Conservation (phyloP, 2,888 invertebrate species). For the Latrodectus hesperus region DNA sequence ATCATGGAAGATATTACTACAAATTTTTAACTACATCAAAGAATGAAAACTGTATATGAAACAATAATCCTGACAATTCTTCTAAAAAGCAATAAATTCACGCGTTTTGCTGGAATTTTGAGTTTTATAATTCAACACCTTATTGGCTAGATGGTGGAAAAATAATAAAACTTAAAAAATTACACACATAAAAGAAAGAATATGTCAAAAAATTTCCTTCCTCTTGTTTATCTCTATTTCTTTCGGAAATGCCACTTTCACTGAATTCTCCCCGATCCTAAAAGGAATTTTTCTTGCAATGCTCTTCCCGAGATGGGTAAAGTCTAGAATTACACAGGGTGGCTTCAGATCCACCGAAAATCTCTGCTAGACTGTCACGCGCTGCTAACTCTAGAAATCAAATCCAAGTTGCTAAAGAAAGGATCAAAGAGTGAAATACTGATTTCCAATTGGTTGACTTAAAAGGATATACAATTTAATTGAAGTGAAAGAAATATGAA, state of each 20-base stretch:
- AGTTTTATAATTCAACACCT: too few relatives aligned
- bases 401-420: not conserved
- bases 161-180: too few relatives aligned
- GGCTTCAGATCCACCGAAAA: conserved; percentile 7
- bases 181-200: too few relatives aligned
- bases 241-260: conserved; percentile 24
- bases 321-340: conserved; percentile 12
- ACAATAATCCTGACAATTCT: too few relatives aligned
- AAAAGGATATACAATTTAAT: conserved; percentile 38
- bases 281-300: conserved; percentile 40
- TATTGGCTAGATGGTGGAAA: too few relatives aligned
- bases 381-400: not conserved
- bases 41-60: too few relatives aligned
- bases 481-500: conserved; percentile 23
- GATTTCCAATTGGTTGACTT: conserved; percentile 22
- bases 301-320: conserved; percentile 54
- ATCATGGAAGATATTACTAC: too few relatives aligned
- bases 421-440: conserved; percentile 4
- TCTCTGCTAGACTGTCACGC: conserved; percentile 17
- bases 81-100: too few relatives aligned
- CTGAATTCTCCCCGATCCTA: conserved; percentile 29
- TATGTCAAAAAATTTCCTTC: too few relatives aligned
- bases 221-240: not conserved
- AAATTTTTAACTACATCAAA: too few relatives aligned
- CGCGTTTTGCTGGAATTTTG: too few relatives aligned